Evolutionary conservation across 1,140 invertebrate genomes (phyloP), one percentile per base, ranked within the genome.

Genomic region (Cephus cinctus): DNA sequence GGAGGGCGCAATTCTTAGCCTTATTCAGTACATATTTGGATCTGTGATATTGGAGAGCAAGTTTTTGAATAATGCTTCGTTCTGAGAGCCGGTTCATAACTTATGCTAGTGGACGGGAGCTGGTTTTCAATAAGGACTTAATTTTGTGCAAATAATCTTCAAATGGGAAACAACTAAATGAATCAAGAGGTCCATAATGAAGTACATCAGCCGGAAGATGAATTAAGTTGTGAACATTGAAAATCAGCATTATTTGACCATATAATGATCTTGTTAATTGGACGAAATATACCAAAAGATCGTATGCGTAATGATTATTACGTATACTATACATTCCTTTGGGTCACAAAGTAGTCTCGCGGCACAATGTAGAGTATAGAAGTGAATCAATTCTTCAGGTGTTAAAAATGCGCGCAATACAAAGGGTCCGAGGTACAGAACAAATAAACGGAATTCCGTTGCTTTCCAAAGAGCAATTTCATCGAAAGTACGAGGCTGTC

Each of bases 351-450:
- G 16, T 1, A 50, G 22, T 12, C 32, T 43, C 6, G 50, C 15
- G 11, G 45, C 45, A 30, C 35, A 43, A n/a, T 56, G 45, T 2
- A 56, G 25, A 2, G 11, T 16, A 11, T 49, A 23, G 57, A 79
- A 78, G 53, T 78, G 61, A 9, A 56, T n/a, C 59, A 76, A 74
- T 11, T 56, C n/a, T n/a, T 66, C 46, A 22, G 57, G 21, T 18
- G 47, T n/a, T 20, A 77, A 23, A 47, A 58, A 50, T 20, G 54
- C 42, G 49, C 57, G 61, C 16, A 79, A 56, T 31, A 70, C 59
- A n/a, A 74, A 43, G 31, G 69, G 56, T 8, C 76, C 76, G n/a
- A 63, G 71, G 54, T 80, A 80, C 4, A 78, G 50, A 15, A 80
- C 42, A 58, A 78, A 76, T 34, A 66, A 52, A 18, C 76, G 47